Conservation (phyloP, 2,113 vertebrate genomes). For the Salvelinus namaycush region DNA sequence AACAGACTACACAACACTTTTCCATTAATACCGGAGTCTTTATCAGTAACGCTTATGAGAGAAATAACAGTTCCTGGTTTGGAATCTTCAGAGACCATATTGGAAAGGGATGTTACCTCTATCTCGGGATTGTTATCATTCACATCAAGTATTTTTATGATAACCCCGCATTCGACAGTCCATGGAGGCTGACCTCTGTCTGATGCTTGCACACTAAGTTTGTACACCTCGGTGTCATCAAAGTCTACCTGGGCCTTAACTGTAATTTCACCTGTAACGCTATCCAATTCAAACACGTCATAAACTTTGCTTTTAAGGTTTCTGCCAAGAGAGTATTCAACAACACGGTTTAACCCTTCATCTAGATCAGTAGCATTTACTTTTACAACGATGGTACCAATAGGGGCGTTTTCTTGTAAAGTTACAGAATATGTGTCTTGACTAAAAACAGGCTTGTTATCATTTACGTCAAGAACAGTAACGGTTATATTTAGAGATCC, state of each 20-base stretch:
- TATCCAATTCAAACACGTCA: slow-evolving; percentile 29
- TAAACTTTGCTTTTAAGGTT: slow-evolving; percentile 3
- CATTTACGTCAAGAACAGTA: slow-evolving; percentile 35
- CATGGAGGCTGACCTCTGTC: slow-evolving; percentile 31
- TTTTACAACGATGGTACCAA: slow-evolving; percentile 5
- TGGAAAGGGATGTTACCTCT: slow-evolving; percentile 39
- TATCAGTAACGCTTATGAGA: slow-evolving; percentile 35
- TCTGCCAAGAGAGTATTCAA: slow-evolving; percentile 18
- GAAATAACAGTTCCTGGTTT: slow-evolving; percentile 52
- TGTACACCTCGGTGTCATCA: slow-evolving; percentile 30
- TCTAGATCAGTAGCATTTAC: slow-evolving; percentile 21
- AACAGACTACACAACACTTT: slow-evolving; percentile 40
- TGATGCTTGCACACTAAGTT: slow-evolving; percentile 31
- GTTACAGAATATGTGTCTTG: slow-evolving; percentile 18
- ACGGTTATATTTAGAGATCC: slow-evolving; percentile 25
- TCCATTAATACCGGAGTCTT: slow-evolving; percentile 5
- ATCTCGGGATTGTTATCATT: slow-evolving; percentile 69
- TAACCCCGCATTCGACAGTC: slow-evolving; percentile 8
- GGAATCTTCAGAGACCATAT: slow-evolving; percentile 12
- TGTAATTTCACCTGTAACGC: slow-evolving; percentile 30
- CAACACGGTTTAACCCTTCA: slow-evolving; percentile 14
- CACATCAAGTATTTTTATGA: slow-evolving; percentile 31
- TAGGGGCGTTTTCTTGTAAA: slow-evolving; percentile 15
- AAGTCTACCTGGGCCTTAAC: slow-evolving; percentile 36
- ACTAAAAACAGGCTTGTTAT: slow-evolving; percentile 36